phyloP scores from a whole-genome alignment of 2,888 invertebrate genomes.

The Zhuqinia jingwanae region DNA sequence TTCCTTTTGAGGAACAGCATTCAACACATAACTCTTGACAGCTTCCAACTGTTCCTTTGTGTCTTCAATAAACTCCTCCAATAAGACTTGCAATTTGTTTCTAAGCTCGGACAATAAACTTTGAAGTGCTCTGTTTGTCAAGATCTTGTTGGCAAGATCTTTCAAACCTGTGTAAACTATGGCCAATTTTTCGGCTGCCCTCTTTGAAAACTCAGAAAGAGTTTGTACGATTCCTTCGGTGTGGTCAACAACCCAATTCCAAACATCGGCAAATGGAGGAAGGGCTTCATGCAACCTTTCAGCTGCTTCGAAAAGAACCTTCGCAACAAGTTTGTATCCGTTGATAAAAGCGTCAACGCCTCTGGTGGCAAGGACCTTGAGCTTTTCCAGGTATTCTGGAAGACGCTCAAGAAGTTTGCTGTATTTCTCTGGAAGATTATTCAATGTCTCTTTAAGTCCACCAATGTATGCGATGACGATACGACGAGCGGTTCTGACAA shows the following conservation, averaged over 20 bases:
- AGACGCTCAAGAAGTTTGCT: conserved; percentile 55
- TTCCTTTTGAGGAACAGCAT: conserved; percentile 81
- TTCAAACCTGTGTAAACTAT: conserved; percentile 57
- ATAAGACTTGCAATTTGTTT: conserved; percentile 83
- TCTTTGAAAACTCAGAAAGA: conserved; percentile 80
- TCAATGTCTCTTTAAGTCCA: conserved; percentile 42
- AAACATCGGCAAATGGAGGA: conserved; percentile 65
- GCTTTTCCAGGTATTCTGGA: conserved; percentile 65
- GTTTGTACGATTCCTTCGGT: conserved; percentile 80
- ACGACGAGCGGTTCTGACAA: conserved; percentile 51
- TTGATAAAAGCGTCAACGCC: conserved; percentile 81
- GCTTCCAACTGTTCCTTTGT: conserved; percentile 82
- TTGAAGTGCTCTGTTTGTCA: conserved; percentile 78
- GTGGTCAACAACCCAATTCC: conserved; percentile 69
- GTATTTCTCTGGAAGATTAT: conserved; percentile 66
- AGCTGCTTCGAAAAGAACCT: conserved; percentile 49
- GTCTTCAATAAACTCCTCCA: conserved; percentile 81
- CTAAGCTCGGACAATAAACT: conserved; percentile 82
- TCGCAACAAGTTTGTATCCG: conserved; percentile 80
- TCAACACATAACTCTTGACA: conserved; percentile 78
- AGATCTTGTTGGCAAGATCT: conserved; percentile 40
- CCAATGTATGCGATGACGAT: conserved; percentile 29
- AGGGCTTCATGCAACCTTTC: conserved; percentile 60
- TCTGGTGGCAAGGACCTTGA: conserved; percentile 80
- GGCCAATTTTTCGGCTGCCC: conserved; percentile 65